Conservation (phyloP, 1,140 invertebrate species). For the Agraylea sexmaculata region DNA sequence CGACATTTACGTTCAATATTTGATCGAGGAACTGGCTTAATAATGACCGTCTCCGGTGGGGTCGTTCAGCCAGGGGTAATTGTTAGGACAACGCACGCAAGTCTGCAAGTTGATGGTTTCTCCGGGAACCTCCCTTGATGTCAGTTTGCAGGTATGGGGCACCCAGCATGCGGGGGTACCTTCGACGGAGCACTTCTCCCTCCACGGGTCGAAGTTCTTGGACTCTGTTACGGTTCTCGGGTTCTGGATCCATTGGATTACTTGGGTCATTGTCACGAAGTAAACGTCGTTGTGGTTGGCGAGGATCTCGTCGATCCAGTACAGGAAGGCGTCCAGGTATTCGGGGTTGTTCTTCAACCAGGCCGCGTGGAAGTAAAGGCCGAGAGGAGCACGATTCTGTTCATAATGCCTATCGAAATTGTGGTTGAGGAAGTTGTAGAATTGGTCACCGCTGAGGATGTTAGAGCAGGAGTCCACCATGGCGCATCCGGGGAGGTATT, state of each 20-base stretch:
- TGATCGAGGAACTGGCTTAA: slow-evolving; percentile 45
- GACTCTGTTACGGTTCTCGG: slow-evolving; percentile 72
- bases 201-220: slow-evolving; percentile 88
- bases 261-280: slow-evolving; percentile 95
- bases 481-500: slow-evolving; percentile 84
- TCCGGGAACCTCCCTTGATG: slow-evolving; percentile 82
- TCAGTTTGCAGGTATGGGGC: slow-evolving; percentile 80
- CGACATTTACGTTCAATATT: too few relatives aligned
- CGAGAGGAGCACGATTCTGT: slow-evolving; percentile 84
- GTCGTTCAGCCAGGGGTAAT: slow-evolving; percentile 90
- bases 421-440: slow-evolving; percentile 91
- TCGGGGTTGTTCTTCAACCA: slow-evolving; percentile 94
- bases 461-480: slow-evolving; percentile 96
- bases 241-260: slow-evolving; percentile 94
- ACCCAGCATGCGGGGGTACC: slow-evolving; percentile 72
- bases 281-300: slow-evolving; percentile 84
- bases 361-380: slow-evolving; percentile 90
- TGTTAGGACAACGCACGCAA: slow-evolving; percentile 83
- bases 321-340: slow-evolving; percentile 84
- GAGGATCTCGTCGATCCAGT: slow-evolving; percentile 89
- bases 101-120: slow-evolving; percentile 89
- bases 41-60: slow-evolving; percentile 85
- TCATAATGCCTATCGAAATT: slow-evolving; percentile 93
- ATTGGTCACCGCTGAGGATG: slow-evolving; percentile 84
- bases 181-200: slow-evolving; percentile 79